Evolutionary conservation across 2,888 invertebrate genomes (phyloP), one percentile per base, ranked within the genome.

Genomic region (Ichneumoninae sp.): DNA sequence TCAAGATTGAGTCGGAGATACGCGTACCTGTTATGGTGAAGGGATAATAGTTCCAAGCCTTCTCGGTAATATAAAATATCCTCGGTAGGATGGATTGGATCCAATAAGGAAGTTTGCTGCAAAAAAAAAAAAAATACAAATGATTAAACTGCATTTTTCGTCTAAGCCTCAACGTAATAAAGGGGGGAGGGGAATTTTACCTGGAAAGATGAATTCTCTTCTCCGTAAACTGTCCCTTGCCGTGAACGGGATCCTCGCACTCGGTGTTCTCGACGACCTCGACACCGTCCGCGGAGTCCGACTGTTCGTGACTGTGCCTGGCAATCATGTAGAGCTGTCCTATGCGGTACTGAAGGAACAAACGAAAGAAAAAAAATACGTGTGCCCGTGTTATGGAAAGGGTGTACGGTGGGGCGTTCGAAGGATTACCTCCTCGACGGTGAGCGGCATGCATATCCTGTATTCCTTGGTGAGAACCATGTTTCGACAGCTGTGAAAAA

Each of bases 291-390:
- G 98, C 98, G 85, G 96, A 96, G 86, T 96, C 97, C 0, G 98
- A 98, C 92, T 98, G 98, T 91, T 98, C 98, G 90, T 97, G 96
- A 93, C 98, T 98, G 92, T 98, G 98, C 72, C 98, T 96, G 1
- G 98, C 98, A 90, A 98, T 98, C 98, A 98, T 98, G 93, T 98
- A 98, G 83, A 98, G 95, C 93, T 98, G 98, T 0, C 98, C 98
- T 89, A 98, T 96, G 88, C 96, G 96, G 93, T 98, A 98, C 98
- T 98, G 93, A 2, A 8, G 10, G 40, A 81, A 87, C 88, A 83
- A 54, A 84, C 79, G 78, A 78, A 74, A 30, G 81, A 66, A 60
- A n/a, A n/a, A 60, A 76, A 54, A 52, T 40, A 52, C 7, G 16
- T 54, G 3, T 8, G 19, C 1, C 7, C 7, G 52, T 19, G 5